Evolutionary conservation across 2,797 vertebrate genomes (phyloP).

Genomic region (Oreortyx pictus): DNA sequence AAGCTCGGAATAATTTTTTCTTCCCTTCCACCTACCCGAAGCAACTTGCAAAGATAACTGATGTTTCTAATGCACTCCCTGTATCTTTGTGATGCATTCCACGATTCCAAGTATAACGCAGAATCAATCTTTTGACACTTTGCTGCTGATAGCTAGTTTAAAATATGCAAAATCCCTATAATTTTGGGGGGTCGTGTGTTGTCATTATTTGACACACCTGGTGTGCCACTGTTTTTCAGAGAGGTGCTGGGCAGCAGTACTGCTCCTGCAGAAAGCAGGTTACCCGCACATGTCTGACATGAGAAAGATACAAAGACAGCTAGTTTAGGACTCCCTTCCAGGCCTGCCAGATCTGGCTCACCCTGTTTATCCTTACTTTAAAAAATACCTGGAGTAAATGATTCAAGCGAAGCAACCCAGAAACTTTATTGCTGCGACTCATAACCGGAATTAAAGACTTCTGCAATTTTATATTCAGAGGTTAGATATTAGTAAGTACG

Average conservation of each 20-base stretch:
- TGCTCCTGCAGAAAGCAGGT: neutral
- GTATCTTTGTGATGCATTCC: constrained; percentile 12
- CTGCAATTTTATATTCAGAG: neutral
- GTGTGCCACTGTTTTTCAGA: neutral
- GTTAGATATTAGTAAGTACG: neutral
- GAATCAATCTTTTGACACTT: neutral
- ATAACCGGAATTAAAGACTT: neutral
- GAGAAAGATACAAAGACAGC: neutral
- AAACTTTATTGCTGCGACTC: neutral
- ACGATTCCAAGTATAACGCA: neutral
- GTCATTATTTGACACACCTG: neutral
- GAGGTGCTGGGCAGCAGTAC: neutral
- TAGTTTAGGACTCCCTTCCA: neutral
- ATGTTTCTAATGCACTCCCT: constrained; percentile 27
- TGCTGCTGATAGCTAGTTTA: neutral
- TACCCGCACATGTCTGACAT: neutral
- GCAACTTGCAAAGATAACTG: neutral
- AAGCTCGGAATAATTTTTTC: constrained; percentile 62
- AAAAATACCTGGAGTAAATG: neutral
- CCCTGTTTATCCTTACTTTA: neutral
- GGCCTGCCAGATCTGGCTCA: neutral
- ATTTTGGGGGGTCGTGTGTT: neutral
- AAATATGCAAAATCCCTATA: neutral
- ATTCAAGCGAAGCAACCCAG: neutral
- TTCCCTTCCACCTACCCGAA: neutral